Evolutionary conservation across 2,797 vertebrate genomes (phyloP).

Genomic region (Pseudopleuronectes americanus): DNA sequence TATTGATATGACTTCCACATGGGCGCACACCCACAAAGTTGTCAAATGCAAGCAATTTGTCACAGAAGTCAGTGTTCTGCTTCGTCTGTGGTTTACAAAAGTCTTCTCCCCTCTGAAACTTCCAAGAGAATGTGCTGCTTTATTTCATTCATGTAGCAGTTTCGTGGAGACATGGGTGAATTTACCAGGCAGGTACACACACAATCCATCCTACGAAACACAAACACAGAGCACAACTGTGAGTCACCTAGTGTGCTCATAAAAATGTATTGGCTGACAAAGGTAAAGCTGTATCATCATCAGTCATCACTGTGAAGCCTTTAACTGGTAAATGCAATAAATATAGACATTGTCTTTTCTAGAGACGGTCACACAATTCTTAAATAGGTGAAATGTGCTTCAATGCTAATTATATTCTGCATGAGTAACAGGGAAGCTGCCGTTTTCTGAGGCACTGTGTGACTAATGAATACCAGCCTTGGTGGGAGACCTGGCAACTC

Average conservation of each 20-base stretch:
- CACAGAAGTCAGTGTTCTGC: slow-evolving; percentile 37
- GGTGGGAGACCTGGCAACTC: slow-evolving; percentile 82
- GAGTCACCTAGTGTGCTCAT: slow-evolving; percentile 4
- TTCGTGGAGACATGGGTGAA: slow-evolving; percentile 29
- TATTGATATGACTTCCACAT: slow-evolving; percentile 36
- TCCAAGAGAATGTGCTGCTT: slow-evolving; percentile 19
- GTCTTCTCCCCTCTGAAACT: slow-evolving; percentile 7
- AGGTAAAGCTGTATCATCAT: slow-evolving; percentile 34
- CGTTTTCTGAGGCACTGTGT: slow-evolving; percentile 68
- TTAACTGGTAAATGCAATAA: slow-evolving; percentile 18
- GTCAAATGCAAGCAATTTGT: slow-evolving; percentile 59
- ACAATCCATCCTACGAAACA: slow-evolving; percentile 13
- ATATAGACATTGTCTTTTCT: slow-evolving; percentile 40
- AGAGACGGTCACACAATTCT: slow-evolving; percentile 45
- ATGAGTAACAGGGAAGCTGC: slow-evolving; percentile 71
- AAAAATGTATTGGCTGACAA: slow-evolving; percentile 28
- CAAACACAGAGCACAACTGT: slow-evolving; percentile 9
- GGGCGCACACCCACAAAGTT: slow-evolving; percentile 34
- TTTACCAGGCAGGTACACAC: slow-evolving; percentile 28
- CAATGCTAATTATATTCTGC: slow-evolving; percentile 80
- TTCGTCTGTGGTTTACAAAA: slow-evolving; percentile 42
- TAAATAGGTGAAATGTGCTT: slow-evolving; percentile 73
- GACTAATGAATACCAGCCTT: slow-evolving; percentile 85
- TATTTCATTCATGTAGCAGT: not conserved
- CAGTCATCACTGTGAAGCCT: slow-evolving; percentile 15